Conservation (phyloP, 2,113 vertebrate genomes). For the Hippopotamus amphibius region DNA sequence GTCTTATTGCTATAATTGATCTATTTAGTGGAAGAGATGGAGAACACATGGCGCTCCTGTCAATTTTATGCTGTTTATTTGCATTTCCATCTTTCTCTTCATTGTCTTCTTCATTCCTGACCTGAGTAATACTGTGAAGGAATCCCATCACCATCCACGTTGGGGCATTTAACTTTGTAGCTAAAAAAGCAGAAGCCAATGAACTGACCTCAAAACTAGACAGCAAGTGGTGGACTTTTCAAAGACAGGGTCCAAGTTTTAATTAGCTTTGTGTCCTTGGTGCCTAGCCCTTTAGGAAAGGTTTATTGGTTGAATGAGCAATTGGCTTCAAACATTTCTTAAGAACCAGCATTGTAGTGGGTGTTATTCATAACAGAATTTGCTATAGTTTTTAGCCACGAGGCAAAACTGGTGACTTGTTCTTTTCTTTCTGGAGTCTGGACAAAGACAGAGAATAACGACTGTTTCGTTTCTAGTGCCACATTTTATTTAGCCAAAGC, state of each 20-base stretch:
- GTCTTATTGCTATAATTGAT: slow-evolving; percentile 66
- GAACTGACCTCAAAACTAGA: slow-evolving; percentile 20
- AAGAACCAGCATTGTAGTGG: background rate
- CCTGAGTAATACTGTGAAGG: background rate
- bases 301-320: background rate
- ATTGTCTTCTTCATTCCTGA: slow-evolving; percentile 8
- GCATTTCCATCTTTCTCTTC: slow-evolving; percentile 58
- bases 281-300: slow-evolving; percentile 24
- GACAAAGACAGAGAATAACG: slow-evolving; percentile 1
- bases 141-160: background rate
- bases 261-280: background rate
- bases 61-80: slow-evolving; percentile 58
- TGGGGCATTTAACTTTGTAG: background rate
- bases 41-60: slow-evolving; percentile 50
- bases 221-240: background rate
- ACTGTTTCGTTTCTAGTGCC: background rate
- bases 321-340: slow-evolving; percentile 30
- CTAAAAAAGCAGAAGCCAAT: slow-evolving; percentile 4
- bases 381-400: slow-evolving; percentile 31
- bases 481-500: slow-evolving; percentile 15
- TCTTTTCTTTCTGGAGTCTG: slow-evolving; percentile 46
- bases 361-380: background rate
- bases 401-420: slow-evolving; percentile 21
- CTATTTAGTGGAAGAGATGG: slow-evolving; percentile 28
- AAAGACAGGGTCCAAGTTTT: background rate